phyloP scores from a whole-genome alignment of 2,113 vertebrate species.

The Carettochelys insculpta region DNA sequence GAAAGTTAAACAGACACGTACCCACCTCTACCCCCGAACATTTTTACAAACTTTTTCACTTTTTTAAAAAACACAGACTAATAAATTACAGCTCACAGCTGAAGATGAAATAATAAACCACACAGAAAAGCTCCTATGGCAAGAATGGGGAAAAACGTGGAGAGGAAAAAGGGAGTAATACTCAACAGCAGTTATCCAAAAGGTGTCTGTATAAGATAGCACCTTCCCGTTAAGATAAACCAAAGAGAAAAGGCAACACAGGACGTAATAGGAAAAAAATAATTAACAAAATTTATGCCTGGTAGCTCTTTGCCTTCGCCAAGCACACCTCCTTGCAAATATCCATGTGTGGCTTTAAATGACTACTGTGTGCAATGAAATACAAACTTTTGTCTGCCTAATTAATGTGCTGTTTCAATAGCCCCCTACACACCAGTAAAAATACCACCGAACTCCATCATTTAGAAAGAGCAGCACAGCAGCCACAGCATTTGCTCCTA shows the following conservation, averaged over 20 bases:
- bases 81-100: not conserved
- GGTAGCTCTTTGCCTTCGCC: not conserved
- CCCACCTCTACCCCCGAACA: not conserved
- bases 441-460: not conserved
- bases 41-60: not conserved
- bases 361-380: not conserved
- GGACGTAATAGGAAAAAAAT: not conserved
- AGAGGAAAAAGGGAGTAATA: not conserved
- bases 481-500: not conserved
- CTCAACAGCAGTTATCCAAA: not conserved
- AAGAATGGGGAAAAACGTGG: not conserved
- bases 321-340: not conserved
- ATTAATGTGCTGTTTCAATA: not conserved
- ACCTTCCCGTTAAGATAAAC: not conserved
- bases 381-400: not conserved
- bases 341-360: fast-evolving
- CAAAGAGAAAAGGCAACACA: not conserved
- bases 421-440: not conserved
- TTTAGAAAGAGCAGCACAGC: not conserved
- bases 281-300: not conserved
- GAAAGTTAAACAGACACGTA: not conserved
- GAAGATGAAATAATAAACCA: not conserved
- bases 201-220: not conserved
- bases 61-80: not conserved
- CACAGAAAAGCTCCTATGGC: not conserved